These are phyloP conservation scores for Chionodraco myersi DNA, from an alignment of 2,113 vertebrate genomes.

Conservation along the genomic window DNA sequence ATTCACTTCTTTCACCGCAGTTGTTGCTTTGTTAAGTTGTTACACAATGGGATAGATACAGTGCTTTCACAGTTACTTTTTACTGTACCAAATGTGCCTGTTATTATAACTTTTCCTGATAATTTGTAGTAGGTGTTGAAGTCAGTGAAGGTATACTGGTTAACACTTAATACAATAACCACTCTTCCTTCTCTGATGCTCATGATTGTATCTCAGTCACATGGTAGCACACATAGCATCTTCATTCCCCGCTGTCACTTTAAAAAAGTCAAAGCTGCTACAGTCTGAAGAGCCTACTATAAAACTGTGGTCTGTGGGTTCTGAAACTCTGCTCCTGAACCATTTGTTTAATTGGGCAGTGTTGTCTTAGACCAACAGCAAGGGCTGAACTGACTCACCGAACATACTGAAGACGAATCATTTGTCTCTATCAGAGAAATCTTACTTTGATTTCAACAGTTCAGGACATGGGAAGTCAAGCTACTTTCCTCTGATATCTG, in stretches of 20 bases:
- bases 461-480: conserved; percentile 2
- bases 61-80: not conserved
- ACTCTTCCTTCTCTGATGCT: too few relatives aligned
- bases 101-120: not conserved
- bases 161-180: not conserved
- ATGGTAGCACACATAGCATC: too few relatives aligned
- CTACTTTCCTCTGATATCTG: conserved; percentile 2
- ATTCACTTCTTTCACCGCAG: not conserved
- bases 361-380: conserved; percentile 9
- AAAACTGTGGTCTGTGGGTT: conserved; percentile 9
- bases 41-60: not conserved
- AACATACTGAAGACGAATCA: conserved; percentile 8
- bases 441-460: not conserved
- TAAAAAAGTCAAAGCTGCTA: conserved; percentile 31
- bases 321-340: not conserved
- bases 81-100: not conserved
- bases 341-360: conserved; percentile 10
- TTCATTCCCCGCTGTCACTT: not conserved
- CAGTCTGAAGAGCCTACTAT: conserved; percentile 1
- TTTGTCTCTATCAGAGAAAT: conserved; percentile 23
- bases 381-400: conserved; percentile 6
- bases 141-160: not conserved
- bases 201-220: too few relatives aligned
- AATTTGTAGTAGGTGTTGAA: not conserved
- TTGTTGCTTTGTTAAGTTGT: not conserved